Conservation (phyloP, 2,888 invertebrate genomes). For the Synergus japonicus region DNA sequence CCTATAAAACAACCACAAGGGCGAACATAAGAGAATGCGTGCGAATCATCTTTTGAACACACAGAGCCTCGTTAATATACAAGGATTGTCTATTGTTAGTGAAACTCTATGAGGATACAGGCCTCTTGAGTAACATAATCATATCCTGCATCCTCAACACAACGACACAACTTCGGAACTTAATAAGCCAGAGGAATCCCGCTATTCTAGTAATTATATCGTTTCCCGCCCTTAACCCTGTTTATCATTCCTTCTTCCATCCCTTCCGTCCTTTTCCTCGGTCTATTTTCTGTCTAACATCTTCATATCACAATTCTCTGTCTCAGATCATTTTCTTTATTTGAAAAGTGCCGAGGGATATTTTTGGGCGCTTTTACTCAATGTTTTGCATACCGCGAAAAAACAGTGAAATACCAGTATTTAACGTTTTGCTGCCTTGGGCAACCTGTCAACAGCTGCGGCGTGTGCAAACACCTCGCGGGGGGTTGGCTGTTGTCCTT, state of each 20-base stretch:
- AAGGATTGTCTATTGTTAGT: conserved; percentile 69
- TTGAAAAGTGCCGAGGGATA: not conserved
- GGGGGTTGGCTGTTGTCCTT: conserved; percentile 58
- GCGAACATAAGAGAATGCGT: conserved; percentile 48
- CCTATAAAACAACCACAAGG: not conserved
- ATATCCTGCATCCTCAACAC: not conserved
- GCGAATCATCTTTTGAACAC: conserved; percentile 64
- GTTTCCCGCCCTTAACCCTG: too few species aligned
- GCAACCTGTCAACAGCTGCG: conserved; percentile 64
- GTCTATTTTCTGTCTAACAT: not conserved
- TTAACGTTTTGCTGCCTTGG: conserved; percentile 58
- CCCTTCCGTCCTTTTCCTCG: not conserved
- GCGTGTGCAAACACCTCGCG: conserved; percentile 62
- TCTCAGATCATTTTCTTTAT: not conserved
- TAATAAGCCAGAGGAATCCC: not conserved
- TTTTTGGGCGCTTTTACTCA: conserved; percentile 39
- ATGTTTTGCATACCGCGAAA: conserved; percentile 48
- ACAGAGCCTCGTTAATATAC: conserved; percentile 63
- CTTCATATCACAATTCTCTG: not conserved
- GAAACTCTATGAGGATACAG: conserved; percentile 22
- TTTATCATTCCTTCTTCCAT: not conserved
- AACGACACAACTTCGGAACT: not conserved
- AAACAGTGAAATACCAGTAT: conserved; percentile 47
- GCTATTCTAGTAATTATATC: not conserved
- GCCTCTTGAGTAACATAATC: conserved; percentile 7